Percentiles rank a stretch among this genome's conserved stretches.
These are phyloP conservation scores for Campopleginae sp. DNA, from an alignment of 2,888 invertebrate species.

Conservation along the genomic window DNA sequence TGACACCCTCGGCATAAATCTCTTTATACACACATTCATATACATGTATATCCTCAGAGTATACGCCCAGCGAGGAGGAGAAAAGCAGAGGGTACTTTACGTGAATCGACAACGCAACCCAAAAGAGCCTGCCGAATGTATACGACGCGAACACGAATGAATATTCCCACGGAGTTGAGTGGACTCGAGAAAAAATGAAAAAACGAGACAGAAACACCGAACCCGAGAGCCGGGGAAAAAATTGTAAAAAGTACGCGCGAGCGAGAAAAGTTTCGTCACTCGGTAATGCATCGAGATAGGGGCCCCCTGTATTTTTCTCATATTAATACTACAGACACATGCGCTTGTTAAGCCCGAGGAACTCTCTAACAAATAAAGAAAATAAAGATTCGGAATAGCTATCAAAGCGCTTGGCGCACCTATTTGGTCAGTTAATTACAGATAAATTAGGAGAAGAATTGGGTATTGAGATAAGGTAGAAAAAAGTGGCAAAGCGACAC, in stretches of 20 bases:
- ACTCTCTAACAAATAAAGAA: not conserved
- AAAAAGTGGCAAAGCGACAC: no score
- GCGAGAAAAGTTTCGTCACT: slow-evolving; percentile 37
- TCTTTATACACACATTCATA: not conserved
- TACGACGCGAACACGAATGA: slow-evolving; percentile 47
- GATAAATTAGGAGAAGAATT: no score
- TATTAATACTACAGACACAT: slow-evolving; percentile 28
- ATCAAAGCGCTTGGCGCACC: slow-evolving; percentile 19
- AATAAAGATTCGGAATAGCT: no score
- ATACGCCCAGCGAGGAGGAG: not conserved
- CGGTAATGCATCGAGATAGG: slow-evolving; percentile 48
- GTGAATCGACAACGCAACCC: slow-evolving; percentile 29
- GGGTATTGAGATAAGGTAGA: no score
- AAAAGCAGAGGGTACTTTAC: slow-evolving; percentile 52
- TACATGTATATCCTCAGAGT: not conserved
- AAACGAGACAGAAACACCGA: not conserved
- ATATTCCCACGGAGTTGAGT: slow-evolving; percentile 61
- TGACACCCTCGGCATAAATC: slow-evolving; percentile 30
- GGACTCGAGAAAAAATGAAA: slow-evolving; percentile 30
- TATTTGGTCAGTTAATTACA: not conserved
- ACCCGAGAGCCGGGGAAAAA: not conserved
- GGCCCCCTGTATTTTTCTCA: slow-evolving; percentile 38
- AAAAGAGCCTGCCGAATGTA: slow-evolving; percentile 49
- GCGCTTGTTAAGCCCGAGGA: not conserved
- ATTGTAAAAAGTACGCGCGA: slow-evolving; percentile 46